Conservation (phyloP, 2,797 vertebrate genomes). For the Podargus strigoides region DNA sequence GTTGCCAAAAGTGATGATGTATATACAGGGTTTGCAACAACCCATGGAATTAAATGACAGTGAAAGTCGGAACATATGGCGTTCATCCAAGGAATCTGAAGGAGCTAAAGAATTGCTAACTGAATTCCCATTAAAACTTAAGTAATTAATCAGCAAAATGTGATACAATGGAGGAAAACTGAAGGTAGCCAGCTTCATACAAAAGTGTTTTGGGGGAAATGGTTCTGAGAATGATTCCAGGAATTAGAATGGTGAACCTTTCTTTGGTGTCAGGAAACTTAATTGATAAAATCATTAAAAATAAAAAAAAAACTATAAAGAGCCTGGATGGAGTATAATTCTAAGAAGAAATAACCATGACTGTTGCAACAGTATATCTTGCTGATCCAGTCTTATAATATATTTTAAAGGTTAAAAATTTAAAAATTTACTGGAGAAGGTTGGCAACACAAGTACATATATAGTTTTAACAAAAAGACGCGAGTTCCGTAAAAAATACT, state of each 20-base stretch:
- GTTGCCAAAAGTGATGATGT: not conserved
- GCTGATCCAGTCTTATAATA: not conserved
- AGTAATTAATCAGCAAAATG: constrained; percentile 41
- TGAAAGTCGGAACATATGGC: constrained; percentile 9
- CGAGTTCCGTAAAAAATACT: not conserved
- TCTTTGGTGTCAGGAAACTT: not conserved
- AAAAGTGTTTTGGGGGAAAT: not conserved
- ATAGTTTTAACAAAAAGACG: not conserved
- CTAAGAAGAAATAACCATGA: not conserved
- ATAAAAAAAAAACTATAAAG: not conserved
- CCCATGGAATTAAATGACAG: not conserved
- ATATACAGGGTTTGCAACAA: not conserved
- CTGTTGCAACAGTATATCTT: not conserved
- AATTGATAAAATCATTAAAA: not conserved
- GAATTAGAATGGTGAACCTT: not conserved
- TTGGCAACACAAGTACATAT: not conserved
- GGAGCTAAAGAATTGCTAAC: not conserved
- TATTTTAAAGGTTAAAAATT: not conserved
- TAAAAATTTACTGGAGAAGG: not conserved
- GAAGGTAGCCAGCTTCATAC: not conserved
- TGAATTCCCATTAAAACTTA: constrained; percentile 16
- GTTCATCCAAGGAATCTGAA: constrained; percentile 22
- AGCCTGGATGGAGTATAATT: not conserved
- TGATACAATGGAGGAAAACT: not conserved
- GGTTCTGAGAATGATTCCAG: not conserved